These are phyloP conservation scores for Macrotus californicus DNA, from an alignment of 2,113 vertebrate genomes.

Conservation along the genomic window DNA sequence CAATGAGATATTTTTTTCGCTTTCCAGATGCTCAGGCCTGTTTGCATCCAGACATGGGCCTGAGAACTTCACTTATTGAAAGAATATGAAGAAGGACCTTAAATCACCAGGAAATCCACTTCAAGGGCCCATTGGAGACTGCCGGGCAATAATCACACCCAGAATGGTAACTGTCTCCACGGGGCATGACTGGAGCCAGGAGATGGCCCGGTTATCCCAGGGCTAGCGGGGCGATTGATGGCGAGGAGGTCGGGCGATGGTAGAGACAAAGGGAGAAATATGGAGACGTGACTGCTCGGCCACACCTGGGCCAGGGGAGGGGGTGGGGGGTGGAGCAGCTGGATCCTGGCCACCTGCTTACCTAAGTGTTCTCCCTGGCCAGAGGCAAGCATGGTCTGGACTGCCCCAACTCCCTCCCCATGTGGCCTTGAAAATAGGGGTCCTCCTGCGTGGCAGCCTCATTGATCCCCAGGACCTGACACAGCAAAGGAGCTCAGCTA, in stretches of 20 bases:
- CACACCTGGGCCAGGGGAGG: neutral
- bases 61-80: conserved; percentile 68
- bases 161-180: conserved; percentile 25
- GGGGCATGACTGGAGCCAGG: conserved; percentile 31
- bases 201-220: neutral
- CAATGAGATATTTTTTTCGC: conserved; percentile 23
- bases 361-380: neutral
- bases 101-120: conserved; percentile 63
- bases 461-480: neutral
- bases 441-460: neutral
- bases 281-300: neutral
- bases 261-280: neutral
- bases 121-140: conserved; percentile 48
- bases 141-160: neutral
- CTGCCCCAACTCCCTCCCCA: neutral
- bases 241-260: neutral
- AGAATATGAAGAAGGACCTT: conserved; percentile 68
- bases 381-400: neutral
- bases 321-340: rapidly evolving
- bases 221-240: neutral
- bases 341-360: neutral
- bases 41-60: conserved; percentile 54
- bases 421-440: neutral
- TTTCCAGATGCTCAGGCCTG: conserved; percentile 55
- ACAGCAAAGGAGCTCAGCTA: neutral